Percentiles rank a stretch among this genome's conserved stretches.
Conservation (phyloP, 2,888 invertebrate genomes). For the Griposia aprilina region DNA sequence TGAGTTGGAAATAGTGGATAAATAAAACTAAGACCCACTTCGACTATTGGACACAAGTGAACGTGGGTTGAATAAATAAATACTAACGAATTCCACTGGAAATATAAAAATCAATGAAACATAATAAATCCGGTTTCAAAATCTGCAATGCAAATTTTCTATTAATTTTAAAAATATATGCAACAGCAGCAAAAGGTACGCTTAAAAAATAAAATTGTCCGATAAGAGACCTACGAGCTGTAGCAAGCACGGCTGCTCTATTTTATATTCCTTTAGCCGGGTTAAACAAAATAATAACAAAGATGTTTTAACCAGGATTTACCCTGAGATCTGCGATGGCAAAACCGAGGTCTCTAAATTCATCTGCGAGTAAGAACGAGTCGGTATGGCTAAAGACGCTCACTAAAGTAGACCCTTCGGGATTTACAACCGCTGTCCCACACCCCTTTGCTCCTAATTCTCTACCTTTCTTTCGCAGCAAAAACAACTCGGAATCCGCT, state of each 20-base stretch:
- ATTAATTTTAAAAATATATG: slow-evolving; percentile 20
- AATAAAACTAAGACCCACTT: slow-evolving; percentile 41
- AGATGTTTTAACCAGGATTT: slow-evolving; percentile 22
- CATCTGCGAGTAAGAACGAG: slow-evolving; percentile 52
- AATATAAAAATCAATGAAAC: slow-evolving; percentile 45
- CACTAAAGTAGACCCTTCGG: slow-evolving; percentile 68
- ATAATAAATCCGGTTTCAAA: slow-evolving; percentile 30
- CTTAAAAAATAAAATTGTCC: slow-evolving; percentile 15
- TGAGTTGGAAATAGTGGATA: slow-evolving; percentile 9
- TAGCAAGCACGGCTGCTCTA: background rate
- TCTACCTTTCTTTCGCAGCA: slow-evolving; percentile 65
- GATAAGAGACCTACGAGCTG: too few species aligned
- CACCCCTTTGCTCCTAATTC: slow-evolving; percentile 69
- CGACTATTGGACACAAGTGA: slow-evolving; percentile 38
- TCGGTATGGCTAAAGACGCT: slow-evolving; percentile 64
- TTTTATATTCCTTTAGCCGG: background rate
- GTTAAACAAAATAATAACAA: slow-evolving; percentile 36
- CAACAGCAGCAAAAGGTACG: background rate
- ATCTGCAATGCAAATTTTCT: slow-evolving; percentile 43
- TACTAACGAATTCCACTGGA: slow-evolving; percentile 36
- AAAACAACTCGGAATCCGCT: slow-evolving; percentile 64
- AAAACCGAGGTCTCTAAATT: slow-evolving; percentile 60
- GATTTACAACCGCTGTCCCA: slow-evolving; percentile 66
- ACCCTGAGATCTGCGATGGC: slow-evolving; percentile 27
- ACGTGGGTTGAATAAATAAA: slow-evolving; percentile 57